Percentiles rank a stretch among this genome's conserved stretches.
Evolutionary conservation across 2,113 vertebrate genomes (phyloP).

Genomic region (Gymnorhina tibicen): DNA sequence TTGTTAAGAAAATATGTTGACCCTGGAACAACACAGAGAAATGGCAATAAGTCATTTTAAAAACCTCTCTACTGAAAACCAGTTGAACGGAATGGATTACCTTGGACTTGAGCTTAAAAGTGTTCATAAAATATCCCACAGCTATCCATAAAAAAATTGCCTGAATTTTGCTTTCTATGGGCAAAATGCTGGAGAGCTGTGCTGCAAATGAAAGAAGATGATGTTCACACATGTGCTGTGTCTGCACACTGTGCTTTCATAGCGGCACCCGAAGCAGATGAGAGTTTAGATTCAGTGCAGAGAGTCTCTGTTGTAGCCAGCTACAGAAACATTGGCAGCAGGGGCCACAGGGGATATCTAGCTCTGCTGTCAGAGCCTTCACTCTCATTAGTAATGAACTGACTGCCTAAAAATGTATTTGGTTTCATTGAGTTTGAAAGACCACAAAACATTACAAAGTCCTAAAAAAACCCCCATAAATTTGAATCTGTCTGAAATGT

Average conservation of each 20-base stretch:
- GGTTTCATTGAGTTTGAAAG: not conserved
- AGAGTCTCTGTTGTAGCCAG: not conserved
- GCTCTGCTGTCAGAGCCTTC: not conserved
- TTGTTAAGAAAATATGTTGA: slow-evolving; percentile 40
- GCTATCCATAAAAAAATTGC: not conserved
- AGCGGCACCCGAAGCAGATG: not conserved
- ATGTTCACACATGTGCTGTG: not conserved
- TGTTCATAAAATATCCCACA: not conserved
- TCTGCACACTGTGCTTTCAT: not conserved
- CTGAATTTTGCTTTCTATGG: not conserved
- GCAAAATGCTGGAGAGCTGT: not conserved
- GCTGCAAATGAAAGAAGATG: not conserved
- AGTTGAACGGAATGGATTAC: not conserved
- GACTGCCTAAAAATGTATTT: not conserved
- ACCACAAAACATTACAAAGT: not conserved
- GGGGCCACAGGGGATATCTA: not conserved
- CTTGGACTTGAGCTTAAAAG: not conserved
- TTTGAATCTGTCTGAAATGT: not conserved
- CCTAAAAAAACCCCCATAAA: not conserved
- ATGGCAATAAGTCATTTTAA: not conserved
- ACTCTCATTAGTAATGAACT: not conserved
- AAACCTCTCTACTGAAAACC: not conserved
- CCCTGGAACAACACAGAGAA: not conserved
- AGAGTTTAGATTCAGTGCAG: not conserved
- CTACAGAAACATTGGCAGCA: not conserved